Percentiles rank a stretch among this genome's conserved stretches.
Conservation (phyloP, 2,113 vertebrate species). For the Ameiurus melas region DNA sequence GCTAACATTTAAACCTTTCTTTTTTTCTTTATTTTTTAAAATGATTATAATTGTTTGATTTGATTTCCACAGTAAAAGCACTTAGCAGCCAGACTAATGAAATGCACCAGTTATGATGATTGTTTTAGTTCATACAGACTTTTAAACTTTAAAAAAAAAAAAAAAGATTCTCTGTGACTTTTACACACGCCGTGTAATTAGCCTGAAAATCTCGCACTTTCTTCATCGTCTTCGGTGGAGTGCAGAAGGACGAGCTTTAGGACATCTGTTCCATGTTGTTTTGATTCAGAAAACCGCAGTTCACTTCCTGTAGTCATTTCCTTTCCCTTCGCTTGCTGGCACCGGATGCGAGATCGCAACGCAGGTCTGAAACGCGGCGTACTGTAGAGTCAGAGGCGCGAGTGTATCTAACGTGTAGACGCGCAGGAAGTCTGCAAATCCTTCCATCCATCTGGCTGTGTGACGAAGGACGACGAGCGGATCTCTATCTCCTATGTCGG, state of each 20-base stretch:
- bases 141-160: too few relatives aligned
- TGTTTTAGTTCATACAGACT: background rate
- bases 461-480: background rate
- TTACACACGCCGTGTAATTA: background rate
- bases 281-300: background rate
- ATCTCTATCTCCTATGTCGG: background rate
- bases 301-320: background rate
- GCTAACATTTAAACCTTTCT: background rate
- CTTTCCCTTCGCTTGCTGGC: background rate
- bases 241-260: background rate
- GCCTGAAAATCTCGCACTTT: background rate
- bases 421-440: background rate
- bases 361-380: background rate
- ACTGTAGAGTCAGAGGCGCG: background rate
- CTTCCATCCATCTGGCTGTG: background rate
- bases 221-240: background rate
- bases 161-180: background rate
- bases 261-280: background rate
- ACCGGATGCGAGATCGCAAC: background rate
- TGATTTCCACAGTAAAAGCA: background rate
- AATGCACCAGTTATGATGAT: background rate
- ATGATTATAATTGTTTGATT: background rate
- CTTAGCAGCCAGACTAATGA: conserved; percentile 17
- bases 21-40: background rate
- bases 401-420: background rate